A percentile compares a stretch with the other conserved stretches of the same genome.
phyloP scores from a whole-genome alignment of 2,888 invertebrate species.

The Malthinus flaveolus region DNA sequence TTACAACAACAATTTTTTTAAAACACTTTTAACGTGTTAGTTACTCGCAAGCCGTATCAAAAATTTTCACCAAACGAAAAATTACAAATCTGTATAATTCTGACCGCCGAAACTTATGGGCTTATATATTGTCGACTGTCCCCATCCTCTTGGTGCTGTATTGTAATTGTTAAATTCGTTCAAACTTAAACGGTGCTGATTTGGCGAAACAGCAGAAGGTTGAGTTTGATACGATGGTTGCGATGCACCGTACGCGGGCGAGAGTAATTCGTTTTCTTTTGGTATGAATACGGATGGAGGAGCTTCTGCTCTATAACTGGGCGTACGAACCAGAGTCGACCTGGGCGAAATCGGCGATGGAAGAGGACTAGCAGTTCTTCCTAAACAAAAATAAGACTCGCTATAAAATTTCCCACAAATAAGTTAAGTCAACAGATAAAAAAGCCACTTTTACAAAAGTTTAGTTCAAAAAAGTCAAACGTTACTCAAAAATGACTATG shows the following conservation, averaged over 20 bases:
- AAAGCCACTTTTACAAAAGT: not conserved
- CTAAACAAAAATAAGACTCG: slow-evolving; percentile 5
- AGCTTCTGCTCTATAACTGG: slow-evolving; percentile 45
- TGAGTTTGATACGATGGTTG: slow-evolving; percentile 10
- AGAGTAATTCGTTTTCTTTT: slow-evolving; percentile 42
- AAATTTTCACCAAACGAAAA: not conserved
- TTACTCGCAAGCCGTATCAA: not conserved
- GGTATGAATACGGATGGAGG: slow-evolving; percentile 47
- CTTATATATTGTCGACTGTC: slow-evolving; percentile 68
- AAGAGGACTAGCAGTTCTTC: slow-evolving; percentile 15
- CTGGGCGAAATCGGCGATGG: not conserved
- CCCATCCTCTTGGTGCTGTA: slow-evolving; percentile 83
- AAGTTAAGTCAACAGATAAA: not conserved
- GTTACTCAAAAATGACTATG: not conserved
- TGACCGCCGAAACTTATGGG: slow-evolving; percentile 70
- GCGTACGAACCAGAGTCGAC: slow-evolving; percentile 35
- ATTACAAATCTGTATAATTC: slow-evolving; percentile 60
- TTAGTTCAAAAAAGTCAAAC: too few species aligned
- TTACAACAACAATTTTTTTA: slow-evolving; percentile 14
- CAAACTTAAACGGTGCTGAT: slow-evolving; percentile 42
- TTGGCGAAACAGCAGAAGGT: slow-evolving; percentile 33
- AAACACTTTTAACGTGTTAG: not conserved
- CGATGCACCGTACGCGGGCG: slow-evolving; percentile 29
- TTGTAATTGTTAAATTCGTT: slow-evolving; percentile 67
- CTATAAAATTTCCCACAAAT: not conserved